phyloP scores from a whole-genome alignment of 2,113 vertebrate species.

The Dasypus novemcinctus region DNA sequence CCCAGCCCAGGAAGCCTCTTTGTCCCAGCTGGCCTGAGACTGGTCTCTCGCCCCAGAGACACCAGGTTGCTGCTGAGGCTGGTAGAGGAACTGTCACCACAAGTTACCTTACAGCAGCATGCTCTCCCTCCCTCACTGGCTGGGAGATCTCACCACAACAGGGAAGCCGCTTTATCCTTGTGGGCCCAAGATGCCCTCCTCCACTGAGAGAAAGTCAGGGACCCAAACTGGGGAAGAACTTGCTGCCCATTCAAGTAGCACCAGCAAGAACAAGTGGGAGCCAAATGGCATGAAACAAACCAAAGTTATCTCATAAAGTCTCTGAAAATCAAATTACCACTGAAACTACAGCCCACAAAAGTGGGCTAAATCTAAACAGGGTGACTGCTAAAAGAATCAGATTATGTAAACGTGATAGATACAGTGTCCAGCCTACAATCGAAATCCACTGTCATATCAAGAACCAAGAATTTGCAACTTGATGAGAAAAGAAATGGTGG shows the following conservation, averaged over 20 bases:
- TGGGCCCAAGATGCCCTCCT: no score
- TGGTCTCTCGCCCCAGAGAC: not conserved
- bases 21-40: not conserved
- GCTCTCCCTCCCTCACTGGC: not conserved
- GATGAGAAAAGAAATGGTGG: not conserved
- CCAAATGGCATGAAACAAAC: not conserved
- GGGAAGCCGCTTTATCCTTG: not conserved
- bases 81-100: no score
- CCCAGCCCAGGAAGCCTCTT: not conserved
- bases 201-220: not conserved
- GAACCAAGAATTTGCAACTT: not conserved
- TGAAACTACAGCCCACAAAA: not conserved
- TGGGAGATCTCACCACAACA: not conserved
- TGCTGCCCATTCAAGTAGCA: not conserved
- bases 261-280: not conserved
- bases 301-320: no score
- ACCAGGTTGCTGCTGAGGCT: not conserved
- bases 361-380: no score
- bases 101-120: not conserved
- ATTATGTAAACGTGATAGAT: not conserved
- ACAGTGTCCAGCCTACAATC: not conserved
- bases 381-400: not conserved
- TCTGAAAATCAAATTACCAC: not conserved
- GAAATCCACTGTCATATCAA: not conserved
- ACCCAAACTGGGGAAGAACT: not conserved